Evolutionary conservation across 2,113 vertebrate genomes (phyloP), one percentile per base, ranked within the genome.

Genomic region (Podilymbus podiceps): DNA sequence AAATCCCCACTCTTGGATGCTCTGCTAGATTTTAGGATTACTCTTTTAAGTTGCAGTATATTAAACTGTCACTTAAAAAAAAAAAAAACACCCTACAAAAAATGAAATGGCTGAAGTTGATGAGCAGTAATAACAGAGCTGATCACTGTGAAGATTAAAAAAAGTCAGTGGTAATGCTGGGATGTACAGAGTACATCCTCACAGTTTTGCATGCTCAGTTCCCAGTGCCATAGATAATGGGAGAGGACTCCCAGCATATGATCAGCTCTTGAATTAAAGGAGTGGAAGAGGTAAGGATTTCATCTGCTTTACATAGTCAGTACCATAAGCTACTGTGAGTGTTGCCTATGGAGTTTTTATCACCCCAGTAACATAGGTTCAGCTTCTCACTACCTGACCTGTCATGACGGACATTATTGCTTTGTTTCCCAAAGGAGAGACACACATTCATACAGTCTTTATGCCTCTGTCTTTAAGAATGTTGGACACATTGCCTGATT

Each of bases 41-140:
- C 42, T 64, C 71, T 9, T 88, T 83, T 55, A 73, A 80, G 47
- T 38, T 76, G 67, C 38, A 62, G 53, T 28, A 42, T 83, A 72
- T 89, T 90, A 78, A 95, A 84, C 55, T 63, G 38, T 33, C 42
- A 31, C 53, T 90, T 75, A 10, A 82, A 82, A 75, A 79, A 75
- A 38, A 62, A 47, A 22, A 33, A 15, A 35, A 9, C 3, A 17
- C 3, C 17, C 53, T 58, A 62, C 56, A 44, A 74, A 87, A 82
- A 53, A 67, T 33, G 47, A 80, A 93, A 77, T 2, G 8, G 75
- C 19, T 58, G 63, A 83, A 96, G 82, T 44, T 68, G 78, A 50
- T 91, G 84, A 95, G 84, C 66, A 72, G 58, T 55, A 71, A 89
- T 62, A 89, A 89, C 9, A 68, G 76, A 92, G 42, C 55, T 63